phyloP scores from a whole-genome alignment of 2,888 invertebrate genomes.

The Erannis defoliaria region DNA sequence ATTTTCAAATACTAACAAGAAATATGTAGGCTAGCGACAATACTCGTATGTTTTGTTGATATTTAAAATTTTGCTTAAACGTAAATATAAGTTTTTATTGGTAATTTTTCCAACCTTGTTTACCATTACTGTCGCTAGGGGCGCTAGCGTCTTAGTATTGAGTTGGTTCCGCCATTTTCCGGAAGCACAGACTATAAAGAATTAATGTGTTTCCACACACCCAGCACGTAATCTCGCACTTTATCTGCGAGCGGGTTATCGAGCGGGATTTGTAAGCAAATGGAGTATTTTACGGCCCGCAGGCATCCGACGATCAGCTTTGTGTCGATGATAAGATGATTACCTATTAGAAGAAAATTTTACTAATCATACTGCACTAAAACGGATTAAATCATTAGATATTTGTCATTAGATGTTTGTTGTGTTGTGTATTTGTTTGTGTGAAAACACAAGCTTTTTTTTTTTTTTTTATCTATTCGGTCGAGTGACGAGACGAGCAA shows the following conservation, averaged over 20 bases:
- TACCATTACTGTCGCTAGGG: too few species aligned
- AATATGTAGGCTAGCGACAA: too few species aligned
- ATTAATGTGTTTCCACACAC: conserved; percentile 35
- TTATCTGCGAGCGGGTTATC: conserved; percentile 41
- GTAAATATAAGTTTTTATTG: not conserved
- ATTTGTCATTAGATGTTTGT: too few species aligned
- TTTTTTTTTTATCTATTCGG: too few species aligned
- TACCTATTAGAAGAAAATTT: conserved; percentile 5
- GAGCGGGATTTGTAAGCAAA: conserved; percentile 44
- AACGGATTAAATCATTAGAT: too few species aligned
- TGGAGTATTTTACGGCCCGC: conserved; percentile 39
- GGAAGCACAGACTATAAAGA: conserved; percentile 32
- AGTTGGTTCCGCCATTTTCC: not conserved
- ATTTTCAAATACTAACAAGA: too few species aligned
- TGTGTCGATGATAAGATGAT: conserved; percentile 9
- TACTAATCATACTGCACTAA: not conserved
- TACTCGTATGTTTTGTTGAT: too few species aligned
- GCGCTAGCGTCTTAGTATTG: too few species aligned
- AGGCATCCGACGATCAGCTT: conserved; percentile 34
- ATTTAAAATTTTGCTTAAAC: too few species aligned
- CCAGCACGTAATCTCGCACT: conserved; percentile 37
- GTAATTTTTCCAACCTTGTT: not conserved
- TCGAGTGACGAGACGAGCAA: too few species aligned
- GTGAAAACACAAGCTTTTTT: too few species aligned
- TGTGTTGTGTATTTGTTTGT: too few species aligned